Conservation (phyloP, 2,888 invertebrate genomes). For the Archips crataeganus region DNA sequence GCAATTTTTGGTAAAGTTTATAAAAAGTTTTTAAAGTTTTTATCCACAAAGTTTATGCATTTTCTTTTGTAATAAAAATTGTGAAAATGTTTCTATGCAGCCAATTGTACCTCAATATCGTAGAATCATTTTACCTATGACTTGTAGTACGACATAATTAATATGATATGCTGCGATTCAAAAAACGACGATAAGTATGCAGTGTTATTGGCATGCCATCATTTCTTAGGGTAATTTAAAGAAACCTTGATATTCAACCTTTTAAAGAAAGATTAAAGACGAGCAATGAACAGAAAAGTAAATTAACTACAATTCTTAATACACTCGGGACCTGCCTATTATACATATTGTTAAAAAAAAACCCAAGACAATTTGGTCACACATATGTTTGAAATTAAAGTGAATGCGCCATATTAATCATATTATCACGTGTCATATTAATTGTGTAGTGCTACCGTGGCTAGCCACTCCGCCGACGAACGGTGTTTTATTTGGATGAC, state of each 20-base stretch:
- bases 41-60: not conserved
- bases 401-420: no score
- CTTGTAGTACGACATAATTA: not conserved
- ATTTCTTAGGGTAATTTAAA: no score
- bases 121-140: constrained; percentile 23
- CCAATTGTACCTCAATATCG: constrained; percentile 29
- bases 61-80: not conserved
- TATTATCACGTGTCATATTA: not conserved
- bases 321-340: no score
- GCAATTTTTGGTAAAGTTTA: not conserved
- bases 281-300: no score
- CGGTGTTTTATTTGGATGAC: constrained; percentile 39
- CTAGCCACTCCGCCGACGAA: constrained; percentile 7
- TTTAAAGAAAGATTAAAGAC: no score
- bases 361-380: no score
- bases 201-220: no score
- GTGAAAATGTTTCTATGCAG: constrained; percentile 25
- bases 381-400: no score
- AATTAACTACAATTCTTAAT: no score
- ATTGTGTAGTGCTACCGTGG: not conserved
- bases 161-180: not conserved
- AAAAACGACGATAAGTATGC: no score
- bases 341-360: no score
- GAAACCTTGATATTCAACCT: no score
- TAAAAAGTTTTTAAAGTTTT: not conserved